Percentiles rank a stretch among this genome's conserved stretches.
Conservation (phyloP, 2,888 invertebrate genomes). For the Plebejus melissa region DNA sequence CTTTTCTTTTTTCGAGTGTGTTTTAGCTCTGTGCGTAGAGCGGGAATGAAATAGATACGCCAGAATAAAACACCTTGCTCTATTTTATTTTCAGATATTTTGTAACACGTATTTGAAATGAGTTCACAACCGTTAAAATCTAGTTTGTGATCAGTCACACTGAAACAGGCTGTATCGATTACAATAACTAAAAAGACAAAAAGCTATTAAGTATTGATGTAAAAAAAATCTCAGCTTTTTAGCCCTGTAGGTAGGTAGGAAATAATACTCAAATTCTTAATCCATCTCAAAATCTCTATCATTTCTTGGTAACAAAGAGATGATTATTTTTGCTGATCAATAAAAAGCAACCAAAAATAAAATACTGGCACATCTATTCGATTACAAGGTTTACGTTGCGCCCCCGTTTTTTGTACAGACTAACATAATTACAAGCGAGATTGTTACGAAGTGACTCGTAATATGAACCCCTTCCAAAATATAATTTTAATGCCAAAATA, state of each 20-base stretch:
- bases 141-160: too few species aligned
- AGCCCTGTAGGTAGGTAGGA: too few species aligned
- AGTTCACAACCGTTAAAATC: too few species aligned
- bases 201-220: too few species aligned
- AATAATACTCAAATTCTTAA: too few species aligned
- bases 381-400: slow-evolving; percentile 29
- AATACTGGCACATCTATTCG: slow-evolving; percentile 32
- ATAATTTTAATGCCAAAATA: slow-evolving; percentile 56
- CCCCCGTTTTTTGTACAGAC: slow-evolving; percentile 61
- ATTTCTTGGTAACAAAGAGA: too few species aligned
- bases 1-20: slow-evolving; percentile 57
- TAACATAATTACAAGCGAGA: slow-evolving; percentile 72
- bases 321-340: too few species aligned
- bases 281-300: too few species aligned
- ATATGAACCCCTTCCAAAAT: slow-evolving; percentile 63
- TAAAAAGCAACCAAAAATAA: not conserved
- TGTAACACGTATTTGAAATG: not conserved
- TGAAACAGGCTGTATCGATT: too few species aligned
- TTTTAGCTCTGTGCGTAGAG: slow-evolving; percentile 61
- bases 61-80: not conserved
- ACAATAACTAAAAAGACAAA: too few species aligned
- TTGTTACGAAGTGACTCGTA: slow-evolving; percentile 73
- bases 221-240: too few species aligned
- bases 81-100: not conserved
- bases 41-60: slow-evolving; percentile 49